A percentile compares a stretch with the other conserved stretches of the same genome.
phyloP scores from a whole-genome alignment of 1,140 invertebrate species.

The Pollicipes pollicipes region DNA sequence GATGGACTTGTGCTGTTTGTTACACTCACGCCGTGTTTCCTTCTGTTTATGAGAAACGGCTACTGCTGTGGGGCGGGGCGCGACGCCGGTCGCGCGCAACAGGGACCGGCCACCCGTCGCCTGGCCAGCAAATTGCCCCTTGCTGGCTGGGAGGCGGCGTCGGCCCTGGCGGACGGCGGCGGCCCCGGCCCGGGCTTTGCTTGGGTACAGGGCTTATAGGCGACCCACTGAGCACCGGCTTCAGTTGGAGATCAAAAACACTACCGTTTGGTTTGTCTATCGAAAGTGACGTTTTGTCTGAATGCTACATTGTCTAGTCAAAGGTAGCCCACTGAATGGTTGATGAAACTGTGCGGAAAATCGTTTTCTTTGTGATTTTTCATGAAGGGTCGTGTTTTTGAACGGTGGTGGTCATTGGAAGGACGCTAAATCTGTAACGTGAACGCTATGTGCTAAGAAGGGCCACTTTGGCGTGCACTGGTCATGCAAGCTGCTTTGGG shows the following conservation, averaged over 20 bases:
- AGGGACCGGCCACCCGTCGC: no score
- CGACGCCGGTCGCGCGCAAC: no score
- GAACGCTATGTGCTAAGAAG: neutral
- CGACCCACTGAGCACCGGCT: neutral
- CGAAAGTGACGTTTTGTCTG: no score
- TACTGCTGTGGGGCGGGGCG: neutral
- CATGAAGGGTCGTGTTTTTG: neutral
- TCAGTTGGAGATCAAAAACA: neutral
- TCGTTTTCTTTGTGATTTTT: neutral
- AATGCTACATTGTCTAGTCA: constrained; percentile 2
- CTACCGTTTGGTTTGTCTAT: neutral
- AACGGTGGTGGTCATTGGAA: neutral
- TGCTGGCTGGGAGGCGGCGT: neutral
- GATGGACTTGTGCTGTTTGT: neutral
- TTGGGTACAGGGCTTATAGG: neutral
- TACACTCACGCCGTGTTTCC: neutral
- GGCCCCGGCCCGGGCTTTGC: neutral
- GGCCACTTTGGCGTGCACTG: neutral
- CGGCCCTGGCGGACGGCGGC: no score
- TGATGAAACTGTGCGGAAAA: neutral
- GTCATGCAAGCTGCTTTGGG: neutral
- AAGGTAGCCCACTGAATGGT: neutral
- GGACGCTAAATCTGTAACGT: neutral
- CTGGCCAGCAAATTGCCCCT: neutral
- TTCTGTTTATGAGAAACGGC: neutral